A percentile compares a stretch with the other conserved stretches of the same genome.
Evolutionary conservation across 2,888 invertebrate species (phyloP).

Genomic region (Monochamus alternatus): DNA sequence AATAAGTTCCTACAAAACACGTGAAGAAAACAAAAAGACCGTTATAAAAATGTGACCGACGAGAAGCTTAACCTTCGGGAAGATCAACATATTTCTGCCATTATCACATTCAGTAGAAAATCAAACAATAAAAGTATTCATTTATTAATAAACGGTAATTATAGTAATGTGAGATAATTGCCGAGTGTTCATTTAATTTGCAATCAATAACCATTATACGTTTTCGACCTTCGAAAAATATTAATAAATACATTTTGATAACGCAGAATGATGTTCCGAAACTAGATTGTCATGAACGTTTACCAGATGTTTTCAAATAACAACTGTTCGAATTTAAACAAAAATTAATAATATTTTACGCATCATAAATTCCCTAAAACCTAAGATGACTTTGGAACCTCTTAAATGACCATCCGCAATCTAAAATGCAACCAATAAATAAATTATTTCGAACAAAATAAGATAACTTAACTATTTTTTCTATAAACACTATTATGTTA

Average conservation of each 20-base stretch:
- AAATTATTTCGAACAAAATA: too few species aligned
- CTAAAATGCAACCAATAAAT: too few species aligned
- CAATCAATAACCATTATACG: constrained; percentile 13
- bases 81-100: constrained; percentile 17
- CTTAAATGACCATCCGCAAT: too few species aligned
- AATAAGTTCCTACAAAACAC: constrained; percentile 15
- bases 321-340: too few species aligned
- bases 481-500: too few species aligned
- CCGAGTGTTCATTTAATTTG: not conserved
- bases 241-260: constrained; percentile 7
- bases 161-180: constrained; percentile 9
- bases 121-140: constrained; percentile 16
- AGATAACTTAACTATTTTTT: too few species aligned
- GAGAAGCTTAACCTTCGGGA: constrained; percentile 14
- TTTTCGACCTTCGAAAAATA: constrained; percentile 12
- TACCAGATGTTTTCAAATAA: too few species aligned
- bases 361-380: too few species aligned
- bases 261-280: not conserved
- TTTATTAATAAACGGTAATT: constrained; percentile 23
- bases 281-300: not conserved
- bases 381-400: too few species aligned
- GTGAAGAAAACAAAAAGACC: constrained; percentile 1
- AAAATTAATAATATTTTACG: too few species aligned
- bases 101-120: constrained; percentile 10
- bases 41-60: constrained; percentile 8